Evolutionary conservation across 2,888 invertebrate species (phyloP), one percentile per base, ranked within the genome.

Genomic region (Meliscaeva auricollis): DNA sequence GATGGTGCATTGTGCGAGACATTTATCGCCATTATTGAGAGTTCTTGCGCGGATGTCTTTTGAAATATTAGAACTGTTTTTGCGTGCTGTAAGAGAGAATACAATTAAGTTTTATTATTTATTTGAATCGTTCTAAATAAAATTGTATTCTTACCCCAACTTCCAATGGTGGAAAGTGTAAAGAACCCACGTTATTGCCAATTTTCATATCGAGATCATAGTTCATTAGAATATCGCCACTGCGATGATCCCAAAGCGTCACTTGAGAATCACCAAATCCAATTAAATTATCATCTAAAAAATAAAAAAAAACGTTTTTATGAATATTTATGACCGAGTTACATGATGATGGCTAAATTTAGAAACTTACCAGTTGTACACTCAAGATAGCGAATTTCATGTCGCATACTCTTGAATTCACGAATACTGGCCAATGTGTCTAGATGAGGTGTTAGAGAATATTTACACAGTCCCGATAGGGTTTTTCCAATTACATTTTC

Each of bases 181-280:
- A 87, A 0, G 90, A 89, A 13, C 91, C 91, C n/a, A 92, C 46
- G 87, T 90, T 90, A 15, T 66, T 88, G 13, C 92, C 92, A 35
- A 92, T 77, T 1, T 88, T 74, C 32, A 90, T 89, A 41, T 89
- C 89, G 48, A 92, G 88, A 87, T 92, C 92, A 81, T 91, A 91
- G 79, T 91, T 91, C 89, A 91, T 90, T 8, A 92, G 87, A 8
- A 90, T 90, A 84, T 92, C 92, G 3, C 92, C 92, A 50, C 91
- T 92, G 60, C 90, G 91, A 87, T 92, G 91, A 88, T 92, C 91
- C 92, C 92, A 92, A 68, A 92, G 89, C 0, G 92, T 91, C 13
- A 92, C 84, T 26, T 91, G 90, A 3, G 90, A 89, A 3, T 89
- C 88, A 0, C 92, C 92, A 52, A 92, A 92, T 3, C 92, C 92